Base-by-base conservation (phyloP, 2,888 invertebrate genomes). In the Pristionchus exspectatus region DNA sequence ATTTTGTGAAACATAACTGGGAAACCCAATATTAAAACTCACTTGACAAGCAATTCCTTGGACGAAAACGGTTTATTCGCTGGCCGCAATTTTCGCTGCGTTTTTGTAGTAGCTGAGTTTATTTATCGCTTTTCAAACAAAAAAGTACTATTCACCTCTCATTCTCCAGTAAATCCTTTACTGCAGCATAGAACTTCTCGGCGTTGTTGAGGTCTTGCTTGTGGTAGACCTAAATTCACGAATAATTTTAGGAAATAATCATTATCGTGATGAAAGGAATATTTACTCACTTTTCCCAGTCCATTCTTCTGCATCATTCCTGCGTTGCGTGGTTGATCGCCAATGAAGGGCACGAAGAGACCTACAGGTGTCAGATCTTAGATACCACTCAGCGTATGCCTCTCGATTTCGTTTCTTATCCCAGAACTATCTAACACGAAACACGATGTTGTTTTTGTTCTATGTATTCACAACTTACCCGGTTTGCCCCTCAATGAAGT, bases 241-340 rank as follows among this genome's bases (percentile, higher is more conserved):
- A 69, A 27, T 69, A 27, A 30, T 69, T 27, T 10, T 69, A 69
- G 9, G 9, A n/a, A n/a, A n/a, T n/a, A n/a, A n/a, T n/a, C n/a
- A n/a, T n/a, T n/a, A n/a, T n/a, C n/a, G n/a, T n/a, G n/a, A n/a
- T n/a, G 14, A 72, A 30, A 30, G 30, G 24, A 21, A 16, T 3
- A 27, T 2, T n/a, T 3, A n/a, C 66, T 66, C 27, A 83, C 83
- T 30, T 14, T 83, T 2, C 83, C 83, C 54, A 83, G n/a, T 21
- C 83, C 83, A 56, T 83, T 83, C 30, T 83, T 56, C 56, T 83
- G 44, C 83, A 83, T 83, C 83, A 83, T 83, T 54, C 50, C 50
- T 27, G 83, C 9, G 24, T 83, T 83, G n/a, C 83, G 54, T 4
- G 54, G 83, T 21, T 83, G 83, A 56, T 83, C 83, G 3, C 83